A percentile compares a stretch with the other conserved stretches of the same genome.
Evolutionary conservation across 2,797 vertebrate species (phyloP).

Genomic region (Valencia hispanica): DNA sequence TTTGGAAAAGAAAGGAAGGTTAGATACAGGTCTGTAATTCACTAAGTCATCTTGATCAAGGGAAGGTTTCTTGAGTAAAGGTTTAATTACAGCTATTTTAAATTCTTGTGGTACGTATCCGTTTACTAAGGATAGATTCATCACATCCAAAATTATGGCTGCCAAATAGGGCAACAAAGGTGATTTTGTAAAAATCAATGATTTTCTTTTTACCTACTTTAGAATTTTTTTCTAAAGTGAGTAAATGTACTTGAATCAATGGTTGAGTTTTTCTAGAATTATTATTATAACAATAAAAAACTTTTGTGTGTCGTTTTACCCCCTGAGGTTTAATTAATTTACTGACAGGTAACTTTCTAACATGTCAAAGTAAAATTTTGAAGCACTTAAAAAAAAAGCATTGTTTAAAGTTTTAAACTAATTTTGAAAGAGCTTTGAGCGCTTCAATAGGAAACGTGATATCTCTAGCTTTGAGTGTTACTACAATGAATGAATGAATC

Average conservation of each 20-base stretch:
- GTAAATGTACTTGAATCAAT: not conserved
- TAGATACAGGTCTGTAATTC: too few species aligned
- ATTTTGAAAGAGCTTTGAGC: too few species aligned
- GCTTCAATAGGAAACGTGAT: not conserved
- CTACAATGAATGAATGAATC: not conserved
- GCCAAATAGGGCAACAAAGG: not conserved
- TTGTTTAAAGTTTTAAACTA: not conserved
- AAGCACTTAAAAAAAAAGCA: conserved; percentile 35
- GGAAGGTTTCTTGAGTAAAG: too few species aligned
- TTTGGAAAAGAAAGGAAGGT: too few species aligned
- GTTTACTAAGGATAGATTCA: too few species aligned
- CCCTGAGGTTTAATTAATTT: too few species aligned
- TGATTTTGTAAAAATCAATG: not conserved
- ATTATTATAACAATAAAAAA: not conserved
- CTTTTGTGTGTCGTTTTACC: too few species aligned
- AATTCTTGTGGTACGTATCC: too few species aligned
- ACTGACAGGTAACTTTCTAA: too few species aligned
- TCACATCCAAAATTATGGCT: not conserved
- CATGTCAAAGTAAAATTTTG: too few species aligned
- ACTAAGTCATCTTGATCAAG: too few species aligned
- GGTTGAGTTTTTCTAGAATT: not conserved
- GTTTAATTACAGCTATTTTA: too few species aligned
- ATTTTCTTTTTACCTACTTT: not conserved
- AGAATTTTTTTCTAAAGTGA: not conserved
- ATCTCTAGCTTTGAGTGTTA: not conserved